These are phyloP conservation scores for Notarius quadriscutis DNA, from an alignment of 2,113 vertebrate genomes.

Conservation along the genomic window DNA sequence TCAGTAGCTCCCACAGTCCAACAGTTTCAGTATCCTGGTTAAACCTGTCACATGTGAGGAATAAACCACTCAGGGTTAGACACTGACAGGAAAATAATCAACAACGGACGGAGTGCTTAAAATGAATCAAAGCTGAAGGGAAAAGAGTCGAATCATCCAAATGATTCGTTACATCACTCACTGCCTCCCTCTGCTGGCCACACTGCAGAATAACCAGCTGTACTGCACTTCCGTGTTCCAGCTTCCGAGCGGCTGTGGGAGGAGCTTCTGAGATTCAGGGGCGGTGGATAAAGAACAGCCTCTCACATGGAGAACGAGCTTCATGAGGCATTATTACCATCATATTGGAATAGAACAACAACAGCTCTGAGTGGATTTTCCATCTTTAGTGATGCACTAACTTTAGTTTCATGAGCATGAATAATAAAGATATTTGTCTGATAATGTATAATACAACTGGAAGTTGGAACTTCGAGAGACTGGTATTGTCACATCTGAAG, in stretches of 20 bases:
- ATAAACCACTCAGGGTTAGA: neutral
- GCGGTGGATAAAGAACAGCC: neutral
- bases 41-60: neutral
- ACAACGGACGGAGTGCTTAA: neutral
- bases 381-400: no score
- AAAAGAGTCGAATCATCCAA: neutral
- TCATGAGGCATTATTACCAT: no score
- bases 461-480: no score
- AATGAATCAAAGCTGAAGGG: neutral
- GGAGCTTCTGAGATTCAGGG: neutral
- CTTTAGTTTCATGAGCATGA: no score
- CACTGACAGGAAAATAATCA: neutral
- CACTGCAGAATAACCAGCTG: neutral
- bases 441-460: no score
- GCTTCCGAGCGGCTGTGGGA: neutral
- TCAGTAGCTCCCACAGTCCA: neutral
- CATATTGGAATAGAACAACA: no score
- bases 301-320: neutral
- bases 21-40: neutral
- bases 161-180: neutral
- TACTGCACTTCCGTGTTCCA: neutral
- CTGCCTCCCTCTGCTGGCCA: slow-evolving; percentile 10
- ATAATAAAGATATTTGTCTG: no score
- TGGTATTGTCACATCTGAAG: no score
- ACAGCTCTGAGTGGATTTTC: no score